Percentiles rank a stretch among this genome's conserved stretches.
Conservation (phyloP, 2,888 invertebrate genomes). For the Tetropium fuscum region DNA sequence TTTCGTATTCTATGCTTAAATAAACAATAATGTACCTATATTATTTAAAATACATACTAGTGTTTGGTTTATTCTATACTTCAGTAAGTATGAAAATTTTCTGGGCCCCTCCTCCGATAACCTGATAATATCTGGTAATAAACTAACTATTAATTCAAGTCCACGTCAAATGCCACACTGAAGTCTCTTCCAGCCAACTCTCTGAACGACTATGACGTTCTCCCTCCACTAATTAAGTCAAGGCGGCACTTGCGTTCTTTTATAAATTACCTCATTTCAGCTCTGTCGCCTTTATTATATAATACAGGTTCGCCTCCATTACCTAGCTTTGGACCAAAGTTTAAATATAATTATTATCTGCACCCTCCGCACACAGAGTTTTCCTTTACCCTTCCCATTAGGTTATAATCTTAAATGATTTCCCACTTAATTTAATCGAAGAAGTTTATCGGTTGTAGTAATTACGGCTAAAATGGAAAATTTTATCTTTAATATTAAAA, state of each 20-base stretch:
- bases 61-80: too few species aligned
- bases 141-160: constrained; percentile 9
- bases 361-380: background rate
- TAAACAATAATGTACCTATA: too few species aligned
- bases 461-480: too few species aligned
- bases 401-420: too few species aligned
- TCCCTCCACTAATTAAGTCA: constrained; percentile 31
- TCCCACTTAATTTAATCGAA: too few species aligned
- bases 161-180: constrained; percentile 7
- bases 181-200: background rate
- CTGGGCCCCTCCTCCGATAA: too few species aligned
- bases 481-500: too few species aligned
- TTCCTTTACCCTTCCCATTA: too few species aligned
- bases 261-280: constrained; percentile 29
- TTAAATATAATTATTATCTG: constrained; percentile 10
- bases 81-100: too few species aligned
- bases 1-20: too few species aligned
- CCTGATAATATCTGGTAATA: constrained; percentile 6
- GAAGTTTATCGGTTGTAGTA: too few species aligned
- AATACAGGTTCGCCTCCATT: constrained; percentile 25
- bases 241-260: constrained; percentile 22
- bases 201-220: constrained; percentile 32
- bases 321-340: constrained; percentile 15
- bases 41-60: too few species aligned
- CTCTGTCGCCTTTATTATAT: constrained; percentile 25